A percentile compares a stretch with the other conserved stretches of the same genome.
Evolutionary conservation across 2,797 vertebrate genomes (phyloP).

Genomic region (Syngnathus acus): DNA sequence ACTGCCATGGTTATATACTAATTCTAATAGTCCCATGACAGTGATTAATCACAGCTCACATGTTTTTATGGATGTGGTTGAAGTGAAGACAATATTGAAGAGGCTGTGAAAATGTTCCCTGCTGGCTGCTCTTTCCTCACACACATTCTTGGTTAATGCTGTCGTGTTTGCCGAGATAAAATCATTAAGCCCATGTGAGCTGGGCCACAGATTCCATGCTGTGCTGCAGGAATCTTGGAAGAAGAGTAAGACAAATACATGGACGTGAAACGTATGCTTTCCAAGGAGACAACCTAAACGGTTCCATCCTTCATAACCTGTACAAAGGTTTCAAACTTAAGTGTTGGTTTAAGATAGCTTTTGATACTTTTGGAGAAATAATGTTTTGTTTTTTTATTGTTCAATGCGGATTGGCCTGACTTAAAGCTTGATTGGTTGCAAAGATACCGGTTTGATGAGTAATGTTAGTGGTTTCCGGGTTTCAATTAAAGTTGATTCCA

Average conservation of each 20-base stretch:
- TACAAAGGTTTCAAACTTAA: no score
- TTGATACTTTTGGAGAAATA: not conserved
- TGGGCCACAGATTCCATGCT: constrained; percentile 29
- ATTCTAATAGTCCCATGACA: not conserved
- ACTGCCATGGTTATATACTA: not conserved
- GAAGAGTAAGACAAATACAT: constrained; percentile 55
- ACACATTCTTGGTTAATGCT: constrained; percentile 56
- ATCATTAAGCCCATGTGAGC: constrained; percentile 43
- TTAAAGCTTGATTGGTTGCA: not conserved
- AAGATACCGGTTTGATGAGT: not conserved
- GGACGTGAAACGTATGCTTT: constrained; percentile 39
- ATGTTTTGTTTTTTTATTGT: not conserved
- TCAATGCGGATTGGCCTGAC: not conserved
- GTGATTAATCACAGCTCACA: not conserved
- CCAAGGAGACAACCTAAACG: constrained; percentile 29
- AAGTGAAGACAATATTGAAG: constrained; percentile 35
- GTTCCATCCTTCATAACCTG: not conserved
- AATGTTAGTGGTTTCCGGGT: not conserved
- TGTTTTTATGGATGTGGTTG: constrained; percentile 4
- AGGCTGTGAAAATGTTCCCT: constrained; percentile 4
- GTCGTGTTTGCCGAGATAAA: constrained; percentile 60
- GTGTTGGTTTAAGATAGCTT: not conserved
- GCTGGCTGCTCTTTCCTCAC: constrained; percentile 17
- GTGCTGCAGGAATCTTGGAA: constrained; percentile 38
- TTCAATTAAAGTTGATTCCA: not conserved